These are phyloP conservation scores for Uropetala carovei DNA, from an alignment of 2,888 invertebrate genomes.

Conservation along the genomic window DNA sequence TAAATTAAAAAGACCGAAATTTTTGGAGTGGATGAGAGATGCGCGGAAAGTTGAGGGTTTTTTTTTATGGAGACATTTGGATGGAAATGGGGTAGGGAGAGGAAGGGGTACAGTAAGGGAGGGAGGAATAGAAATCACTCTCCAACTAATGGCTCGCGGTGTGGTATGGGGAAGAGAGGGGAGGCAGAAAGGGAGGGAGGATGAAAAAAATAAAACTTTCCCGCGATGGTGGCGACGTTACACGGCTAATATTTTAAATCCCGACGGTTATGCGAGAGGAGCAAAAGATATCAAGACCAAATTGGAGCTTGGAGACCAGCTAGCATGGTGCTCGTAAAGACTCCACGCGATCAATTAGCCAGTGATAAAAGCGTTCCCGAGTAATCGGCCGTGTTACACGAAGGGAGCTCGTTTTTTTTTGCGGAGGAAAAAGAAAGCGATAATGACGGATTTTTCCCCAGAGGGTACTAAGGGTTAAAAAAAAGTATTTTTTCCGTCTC, in stretches of 20 bases:
- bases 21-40: no score
- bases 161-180: neutral
- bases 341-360: neutral
- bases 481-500: no score
- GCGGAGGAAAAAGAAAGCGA: neutral
- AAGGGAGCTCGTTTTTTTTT: neutral
- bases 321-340: neutral
- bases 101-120: no score
- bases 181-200: neutral
- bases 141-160: neutral
- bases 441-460: no score
- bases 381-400: neutral
- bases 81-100: no score
- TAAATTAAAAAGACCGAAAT: no score
- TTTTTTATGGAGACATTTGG: no score
- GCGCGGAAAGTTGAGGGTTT: no score
- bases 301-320: constrained; percentile 1
- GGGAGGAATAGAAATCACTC: neutral
- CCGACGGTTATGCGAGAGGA: neutral
- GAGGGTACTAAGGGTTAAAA: no score
- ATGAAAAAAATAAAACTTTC: no score
- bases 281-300: neutral
- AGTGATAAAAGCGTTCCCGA: neutral
- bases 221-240: neutral
- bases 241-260: neutral